These are phyloP conservation scores for Sinocyclocheilus maitianheensis DNA, from an alignment of 2,113 vertebrate species.

Conservation along the genomic window DNA sequence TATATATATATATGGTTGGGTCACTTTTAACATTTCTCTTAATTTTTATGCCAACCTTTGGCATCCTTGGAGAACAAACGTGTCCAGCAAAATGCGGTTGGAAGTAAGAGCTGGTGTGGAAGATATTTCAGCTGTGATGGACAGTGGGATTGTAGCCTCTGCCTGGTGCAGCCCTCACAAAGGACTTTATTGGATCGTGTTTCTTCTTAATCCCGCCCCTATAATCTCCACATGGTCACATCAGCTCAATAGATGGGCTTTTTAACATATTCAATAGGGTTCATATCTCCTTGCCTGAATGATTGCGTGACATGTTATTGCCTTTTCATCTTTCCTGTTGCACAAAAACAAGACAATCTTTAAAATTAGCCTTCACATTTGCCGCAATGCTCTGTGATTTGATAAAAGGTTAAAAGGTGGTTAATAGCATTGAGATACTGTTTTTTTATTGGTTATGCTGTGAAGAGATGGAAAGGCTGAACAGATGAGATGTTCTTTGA, in stretches of 20 bases:
- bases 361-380: slow-evolving; percentile 58
- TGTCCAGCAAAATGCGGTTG: slow-evolving; percentile 50
- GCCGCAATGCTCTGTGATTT: slow-evolving; percentile 15
- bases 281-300: slow-evolving; percentile 81
- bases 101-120: slow-evolving; percentile 62
- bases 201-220: slow-evolving; percentile 52
- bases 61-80: slow-evolving; percentile 52
- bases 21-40: background rate
- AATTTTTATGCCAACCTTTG: slow-evolving; percentile 13
- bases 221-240: slow-evolving; percentile 67
- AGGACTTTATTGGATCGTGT: slow-evolving; percentile 20
- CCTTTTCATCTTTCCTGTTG: slow-evolving; percentile 82
- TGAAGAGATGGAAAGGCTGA: slow-evolving; percentile 79
- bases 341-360: slow-evolving; percentile 63
- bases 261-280: slow-evolving; percentile 83
- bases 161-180: slow-evolving; percentile 73
- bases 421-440: slow-evolving; percentile 38
- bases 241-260: slow-evolving; percentile 65
- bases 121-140: slow-evolving; percentile 78
- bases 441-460: slow-evolving; percentile 38
- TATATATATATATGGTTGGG: background rate
- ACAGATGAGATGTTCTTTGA: slow-evolving; percentile 68
- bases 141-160: slow-evolving; percentile 84
- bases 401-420: slow-evolving; percentile 3
- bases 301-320: slow-evolving; percentile 70